Evolutionary conservation across 2,113 vertebrate species (phyloP).

Genomic region (Chascanopsetta lugubris): DNA sequence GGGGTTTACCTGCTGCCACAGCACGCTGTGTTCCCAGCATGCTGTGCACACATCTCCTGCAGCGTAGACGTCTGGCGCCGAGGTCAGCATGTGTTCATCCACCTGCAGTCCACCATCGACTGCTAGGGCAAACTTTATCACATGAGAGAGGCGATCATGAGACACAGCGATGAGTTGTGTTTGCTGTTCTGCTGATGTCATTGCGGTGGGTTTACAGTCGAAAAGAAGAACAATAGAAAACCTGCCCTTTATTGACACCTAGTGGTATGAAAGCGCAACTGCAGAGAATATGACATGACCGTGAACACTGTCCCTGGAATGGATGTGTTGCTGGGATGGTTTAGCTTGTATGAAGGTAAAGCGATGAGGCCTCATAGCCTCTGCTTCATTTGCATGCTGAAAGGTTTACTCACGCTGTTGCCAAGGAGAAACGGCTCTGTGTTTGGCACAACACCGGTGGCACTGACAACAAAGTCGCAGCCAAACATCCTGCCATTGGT

Average conservation of each 20-base stretch:
- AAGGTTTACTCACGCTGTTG: constrained; percentile 84
- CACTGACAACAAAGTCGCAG: constrained; percentile 94
- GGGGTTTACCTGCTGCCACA: constrained; percentile 91
- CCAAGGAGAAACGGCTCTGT: constrained; percentile 86
- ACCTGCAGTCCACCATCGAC: constrained; percentile 88
- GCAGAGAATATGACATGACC: background rate
- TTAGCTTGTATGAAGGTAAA: too few relatives aligned
- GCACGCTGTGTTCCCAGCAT: constrained; percentile 85
- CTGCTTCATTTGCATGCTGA: background rate
- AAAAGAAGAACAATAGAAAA: background rate
- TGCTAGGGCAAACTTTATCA: constrained; percentile 88
- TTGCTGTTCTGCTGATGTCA: background rate
- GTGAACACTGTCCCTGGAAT: background rate
- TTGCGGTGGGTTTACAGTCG: background rate
- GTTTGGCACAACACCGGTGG: constrained; percentile 93
- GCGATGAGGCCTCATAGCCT: background rate
- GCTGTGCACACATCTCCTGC: constrained; percentile 93
- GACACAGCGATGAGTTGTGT: background rate
- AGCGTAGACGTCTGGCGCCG: constrained; percentile 86
- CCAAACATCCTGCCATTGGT: constrained; percentile 91
- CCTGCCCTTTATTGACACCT: constrained; percentile 25
- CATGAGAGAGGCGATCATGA: background rate
- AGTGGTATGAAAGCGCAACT: background rate
- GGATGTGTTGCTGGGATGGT: background rate
- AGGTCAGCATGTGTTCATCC: constrained; percentile 89